Evolutionary conservation across 2,113 vertebrate species (phyloP).

Genomic region (Scolopax mira): DNA sequence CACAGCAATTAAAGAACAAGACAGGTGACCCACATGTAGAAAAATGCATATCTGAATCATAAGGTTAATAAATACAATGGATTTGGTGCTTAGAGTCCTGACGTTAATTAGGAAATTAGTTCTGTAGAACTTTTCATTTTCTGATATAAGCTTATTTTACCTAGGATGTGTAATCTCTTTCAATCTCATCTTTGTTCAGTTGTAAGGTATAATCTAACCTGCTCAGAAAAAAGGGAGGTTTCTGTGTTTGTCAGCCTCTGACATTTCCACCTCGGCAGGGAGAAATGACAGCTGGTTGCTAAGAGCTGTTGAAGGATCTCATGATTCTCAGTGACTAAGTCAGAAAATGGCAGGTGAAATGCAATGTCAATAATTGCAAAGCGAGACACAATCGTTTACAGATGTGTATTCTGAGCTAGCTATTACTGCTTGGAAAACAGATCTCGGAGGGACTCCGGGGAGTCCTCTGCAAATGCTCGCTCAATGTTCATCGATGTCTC

Average conservation of each 20-base stretch:
- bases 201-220: not conserved
- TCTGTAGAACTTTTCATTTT: not conserved
- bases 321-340: not conserved
- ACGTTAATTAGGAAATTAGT: not conserved
- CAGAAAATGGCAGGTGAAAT: not conserved
- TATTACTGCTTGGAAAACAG: not conserved
- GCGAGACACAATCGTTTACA: not conserved
- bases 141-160: not conserved
- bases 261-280: not conserved
- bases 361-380: not conserved
- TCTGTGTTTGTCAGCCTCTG: not conserved
- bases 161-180: not conserved
- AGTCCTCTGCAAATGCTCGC: not conserved
- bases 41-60: not conserved
- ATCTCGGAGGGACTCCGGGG: accelerated
- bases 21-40: not conserved
- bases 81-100: not conserved
- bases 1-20: not conserved
- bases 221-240: not conserved
- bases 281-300: not conserved
- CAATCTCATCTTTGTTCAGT: not conserved
- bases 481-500: not conserved
- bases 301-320: not conserved
- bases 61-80: not conserved
- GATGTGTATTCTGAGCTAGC: not conserved